Evolutionary conservation across 2,888 invertebrate genomes (phyloP), one percentile per base, ranked within the genome.

Genomic region (Agonum fuliginosum): DNA sequence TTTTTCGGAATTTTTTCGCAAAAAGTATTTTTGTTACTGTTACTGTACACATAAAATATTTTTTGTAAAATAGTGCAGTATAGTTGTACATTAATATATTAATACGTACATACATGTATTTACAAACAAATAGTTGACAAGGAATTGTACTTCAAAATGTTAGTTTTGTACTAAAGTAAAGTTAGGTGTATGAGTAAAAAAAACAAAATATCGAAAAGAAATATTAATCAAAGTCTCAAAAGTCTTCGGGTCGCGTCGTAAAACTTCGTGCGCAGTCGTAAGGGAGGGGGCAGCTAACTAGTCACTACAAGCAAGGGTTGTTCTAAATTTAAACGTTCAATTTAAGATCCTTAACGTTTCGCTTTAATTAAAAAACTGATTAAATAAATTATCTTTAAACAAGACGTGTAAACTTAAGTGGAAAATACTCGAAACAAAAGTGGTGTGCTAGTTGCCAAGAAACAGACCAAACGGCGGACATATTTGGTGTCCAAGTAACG

Each of bases 261-360:
- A 17, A 8, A 17, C 30, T 20, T 75, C 74, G 74, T 14, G 17
- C 10, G 8, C 12, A n/a, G 10, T 19, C 74, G 74, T 75, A 48
- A 65, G 74, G 74, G 74, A 75, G 74, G 74, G 74, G 74, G 74
- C 74, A 43, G 10, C 27, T 43, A 46, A 1, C 41, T 19, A 51
- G 65, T 65, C 30, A 17, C 17, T 81, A n/a, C n/a, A n/a, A n/a
- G n/a, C 84, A 82, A 81, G 83, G 83, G 83, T 82, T 83, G 84
- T 83, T 84, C 84, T 83, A 84, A 86, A 86, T 85, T 86, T 83
- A 83, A 85, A 85, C 83, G 14, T 58, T 46, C 12, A 77, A 22
- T 76, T 65, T 41, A 14, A 34, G 58, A 22, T 10, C 22, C 14
- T 54, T 20, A 65, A 22, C 51, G 51, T 10, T 20, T 58, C 46